phyloP scores from a whole-genome alignment of 92 coral and sea anemone species.

The Zoanthus sansibaricus region DNA sequence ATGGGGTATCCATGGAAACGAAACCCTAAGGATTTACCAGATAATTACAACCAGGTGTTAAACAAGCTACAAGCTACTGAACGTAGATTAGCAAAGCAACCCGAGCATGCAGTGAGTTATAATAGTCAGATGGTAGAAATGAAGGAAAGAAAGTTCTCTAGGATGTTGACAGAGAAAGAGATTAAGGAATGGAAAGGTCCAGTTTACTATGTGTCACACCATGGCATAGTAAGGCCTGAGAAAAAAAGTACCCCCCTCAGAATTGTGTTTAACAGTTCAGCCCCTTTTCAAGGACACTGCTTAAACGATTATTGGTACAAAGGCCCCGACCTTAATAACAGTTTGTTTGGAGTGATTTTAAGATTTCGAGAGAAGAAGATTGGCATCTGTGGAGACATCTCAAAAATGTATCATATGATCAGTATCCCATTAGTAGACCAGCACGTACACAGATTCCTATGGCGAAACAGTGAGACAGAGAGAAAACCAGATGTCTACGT shows the following conservation, averaged over 20 bases:
- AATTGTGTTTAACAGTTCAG: slow-evolving; percentile 68
- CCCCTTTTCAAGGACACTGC: slow-evolving; percentile 61
- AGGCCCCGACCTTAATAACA: slow-evolving; percentile 53
- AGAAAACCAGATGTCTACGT: slow-evolving; percentile 48
- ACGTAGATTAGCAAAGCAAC: neutral
- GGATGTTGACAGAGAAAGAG: slow-evolving; percentile 59
- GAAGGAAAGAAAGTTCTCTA: slow-evolving; percentile 53
- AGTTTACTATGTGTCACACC: slow-evolving; percentile 43
- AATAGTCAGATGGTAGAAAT: slow-evolving; percentile 61
- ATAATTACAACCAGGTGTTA: slow-evolving; percentile 57
- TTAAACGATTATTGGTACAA: slow-evolving; percentile 68
- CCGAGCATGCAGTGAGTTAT: slow-evolving; percentile 2
- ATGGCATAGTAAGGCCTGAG: slow-evolving; percentile 59
- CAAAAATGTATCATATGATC: slow-evolving; percentile 60
- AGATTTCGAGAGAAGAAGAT: slow-evolving; percentile 61
- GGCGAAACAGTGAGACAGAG: slow-evolving; percentile 33
- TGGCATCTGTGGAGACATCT: slow-evolving; percentile 62
- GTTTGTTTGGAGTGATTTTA: slow-evolving; percentile 51
- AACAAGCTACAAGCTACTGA: slow-evolving; percentile 59
- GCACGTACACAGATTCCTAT: slow-evolving; percentile 54
- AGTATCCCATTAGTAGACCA: slow-evolving; percentile 46
- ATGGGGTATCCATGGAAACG: slow-evolving; percentile 66
- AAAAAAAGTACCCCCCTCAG: slow-evolving; percentile 22
- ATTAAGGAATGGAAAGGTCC: slow-evolving; percentile 43
- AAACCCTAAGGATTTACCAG: slow-evolving; percentile 47